Percentiles rank a stretch among this genome's conserved stretches.
Evolutionary conservation across 2,888 invertebrate species (phyloP).

Genomic region (Thera britannica): DNA sequence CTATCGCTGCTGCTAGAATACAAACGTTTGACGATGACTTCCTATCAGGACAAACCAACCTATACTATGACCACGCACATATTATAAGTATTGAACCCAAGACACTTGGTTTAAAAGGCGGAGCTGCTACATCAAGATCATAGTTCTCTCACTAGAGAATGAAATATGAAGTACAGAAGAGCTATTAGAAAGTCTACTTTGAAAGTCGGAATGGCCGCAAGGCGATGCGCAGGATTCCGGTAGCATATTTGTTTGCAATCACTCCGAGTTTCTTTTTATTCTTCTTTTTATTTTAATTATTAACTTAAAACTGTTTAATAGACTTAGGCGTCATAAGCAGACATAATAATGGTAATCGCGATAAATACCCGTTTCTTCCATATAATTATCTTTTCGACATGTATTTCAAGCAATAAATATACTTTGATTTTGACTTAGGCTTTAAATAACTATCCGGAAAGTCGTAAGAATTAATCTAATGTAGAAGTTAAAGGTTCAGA

Average conservation of each 20-base stretch:
- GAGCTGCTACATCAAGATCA: not conserved
- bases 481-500: not conserved
- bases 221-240: constrained; percentile 14
- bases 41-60: too few relatives aligned
- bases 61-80: not conserved
- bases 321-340: too few relatives aligned
- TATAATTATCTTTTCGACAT: too few relatives aligned
- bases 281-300: not conserved
- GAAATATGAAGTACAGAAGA: constrained; percentile 11
- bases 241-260: constrained; percentile 19
- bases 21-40: too few relatives aligned
- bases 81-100: not conserved
- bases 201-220: constrained; percentile 3
- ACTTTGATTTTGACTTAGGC: too few relatives aligned
- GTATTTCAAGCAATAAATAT: too few relatives aligned
- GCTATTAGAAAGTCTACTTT: constrained; percentile 18
- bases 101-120: not conserved
- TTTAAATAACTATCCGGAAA: too few relatives aligned
- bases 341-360: too few relatives aligned
- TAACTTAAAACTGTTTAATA: too few relatives aligned
- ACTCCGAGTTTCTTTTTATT: constrained; percentile 34
- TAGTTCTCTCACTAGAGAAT: not conserved
- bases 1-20: not conserved
- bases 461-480: not conserved
- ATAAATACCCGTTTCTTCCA: too few relatives aligned